Percentiles rank a stretch among this genome's conserved stretches.
phyloP scores from a whole-genome alignment of 2,113 vertebrate genomes.

The Bolborhynchus lineola region DNA sequence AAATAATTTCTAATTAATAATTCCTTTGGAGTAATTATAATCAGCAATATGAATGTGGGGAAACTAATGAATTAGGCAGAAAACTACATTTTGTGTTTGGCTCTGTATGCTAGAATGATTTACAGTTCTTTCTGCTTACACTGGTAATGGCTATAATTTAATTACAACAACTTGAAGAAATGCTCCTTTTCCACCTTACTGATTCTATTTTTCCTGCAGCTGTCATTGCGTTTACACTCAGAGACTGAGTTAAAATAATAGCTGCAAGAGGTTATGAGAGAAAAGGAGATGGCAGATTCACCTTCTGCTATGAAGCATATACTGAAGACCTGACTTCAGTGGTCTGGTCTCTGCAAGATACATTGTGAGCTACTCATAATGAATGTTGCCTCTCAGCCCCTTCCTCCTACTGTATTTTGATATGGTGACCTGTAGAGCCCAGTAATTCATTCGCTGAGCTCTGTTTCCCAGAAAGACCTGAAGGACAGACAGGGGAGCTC shows the following conservation, averaged over 20 bases:
- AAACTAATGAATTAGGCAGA: slow-evolving; percentile 16
- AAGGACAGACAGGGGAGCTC: background rate
- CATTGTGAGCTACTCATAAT: background rate
- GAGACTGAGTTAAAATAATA: background rate
- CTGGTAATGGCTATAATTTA: slow-evolving; percentile 35
- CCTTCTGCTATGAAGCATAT: background rate
- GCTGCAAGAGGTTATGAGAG: background rate
- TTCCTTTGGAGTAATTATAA: slow-evolving; percentile 35
- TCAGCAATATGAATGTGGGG: background rate
- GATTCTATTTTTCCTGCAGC: slow-evolving; percentile 4
- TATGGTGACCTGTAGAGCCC: background rate
- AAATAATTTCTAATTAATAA: slow-evolving; percentile 60
- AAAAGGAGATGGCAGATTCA: background rate
- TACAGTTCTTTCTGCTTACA: background rate
- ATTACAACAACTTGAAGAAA: slow-evolving; percentile 37
- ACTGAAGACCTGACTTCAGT: background rate
- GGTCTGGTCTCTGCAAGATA: background rate
- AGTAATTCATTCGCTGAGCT: background rate
- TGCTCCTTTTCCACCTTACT: background rate
- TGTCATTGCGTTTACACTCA: background rate
- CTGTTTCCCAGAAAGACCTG: background rate
- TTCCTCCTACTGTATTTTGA: background rate
- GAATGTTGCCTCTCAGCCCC: background rate
- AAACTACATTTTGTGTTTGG: background rate
- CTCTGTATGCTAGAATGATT: background rate